phyloP scores from a whole-genome alignment of 2,113 vertebrate species.

The Rhynchopsitta pachyrhyncha region DNA sequence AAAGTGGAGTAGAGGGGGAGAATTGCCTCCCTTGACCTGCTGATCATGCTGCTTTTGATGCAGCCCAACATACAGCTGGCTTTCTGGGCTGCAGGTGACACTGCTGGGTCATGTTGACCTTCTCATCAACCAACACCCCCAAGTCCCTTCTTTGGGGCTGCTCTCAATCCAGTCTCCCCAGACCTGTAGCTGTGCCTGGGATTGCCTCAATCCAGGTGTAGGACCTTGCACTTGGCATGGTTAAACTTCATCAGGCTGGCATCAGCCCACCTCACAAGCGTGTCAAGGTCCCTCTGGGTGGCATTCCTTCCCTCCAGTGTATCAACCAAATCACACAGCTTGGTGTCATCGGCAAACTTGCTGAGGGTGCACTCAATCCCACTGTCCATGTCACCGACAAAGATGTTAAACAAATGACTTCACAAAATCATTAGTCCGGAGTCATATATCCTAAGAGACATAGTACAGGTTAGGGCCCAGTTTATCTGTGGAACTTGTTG shows the following conservation, averaged over 20 bases:
- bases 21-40: background rate
- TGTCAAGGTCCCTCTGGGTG: background rate
- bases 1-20: background rate
- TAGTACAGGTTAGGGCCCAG: background rate
- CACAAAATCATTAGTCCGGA: background rate
- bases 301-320: background rate
- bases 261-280: background rate
- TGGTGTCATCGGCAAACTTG: background rate
- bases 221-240: background rate
- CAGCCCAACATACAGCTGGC: background rate
- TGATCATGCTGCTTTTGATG: background rate
- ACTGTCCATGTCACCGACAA: background rate
- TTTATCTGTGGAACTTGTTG: background rate
- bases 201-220: background rate
- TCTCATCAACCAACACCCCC: background rate
- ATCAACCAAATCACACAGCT: background rate
- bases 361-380: background rate
- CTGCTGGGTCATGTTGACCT: background rate
- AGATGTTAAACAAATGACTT: background rate
- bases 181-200: background rate
- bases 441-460: background rate
- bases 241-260: background rate
- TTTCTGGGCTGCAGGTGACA: background rate
- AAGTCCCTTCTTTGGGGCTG: background rate
- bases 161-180: background rate